These are phyloP conservation scores for Lota lota DNA, from an alignment of 2,113 vertebrate genomes.

Conservation along the genomic window DNA sequence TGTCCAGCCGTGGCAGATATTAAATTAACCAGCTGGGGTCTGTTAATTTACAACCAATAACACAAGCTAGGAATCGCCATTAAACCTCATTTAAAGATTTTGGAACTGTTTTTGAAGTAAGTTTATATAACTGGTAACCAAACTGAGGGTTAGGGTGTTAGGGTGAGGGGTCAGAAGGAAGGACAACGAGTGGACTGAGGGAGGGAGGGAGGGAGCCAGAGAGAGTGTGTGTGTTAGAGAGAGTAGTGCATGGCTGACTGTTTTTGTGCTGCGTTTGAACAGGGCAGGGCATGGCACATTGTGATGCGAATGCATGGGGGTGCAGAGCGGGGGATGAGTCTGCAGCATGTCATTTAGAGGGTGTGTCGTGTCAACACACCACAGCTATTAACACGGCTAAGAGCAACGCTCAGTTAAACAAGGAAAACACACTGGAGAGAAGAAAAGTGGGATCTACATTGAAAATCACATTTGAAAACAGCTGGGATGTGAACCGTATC, in stretches of 20 bases:
- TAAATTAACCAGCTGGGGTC: no score
- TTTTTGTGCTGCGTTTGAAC: conserved; percentile 66
- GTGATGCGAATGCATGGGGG: conserved; percentile 64
- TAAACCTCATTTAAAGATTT: no score
- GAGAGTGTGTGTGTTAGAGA: conserved; percentile 2
- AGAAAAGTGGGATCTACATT: no score
- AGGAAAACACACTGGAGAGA: no score
- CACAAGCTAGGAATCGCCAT: no score
- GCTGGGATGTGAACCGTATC: no score
- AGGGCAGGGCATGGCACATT: conserved; percentile 64
- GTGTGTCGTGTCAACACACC: conserved; percentile 41
- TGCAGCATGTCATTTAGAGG: conserved; percentile 42
- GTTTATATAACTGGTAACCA: background rate
- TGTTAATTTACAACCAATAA: no score
- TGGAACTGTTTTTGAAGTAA: no score
- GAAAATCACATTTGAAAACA: no score
- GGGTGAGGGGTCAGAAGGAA: conserved; percentile 7
- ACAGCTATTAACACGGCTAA: conserved; percentile 5
- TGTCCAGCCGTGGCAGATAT: background rate
- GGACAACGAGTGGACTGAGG: background rate
- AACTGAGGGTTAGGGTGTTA: background rate
- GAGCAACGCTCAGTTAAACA: background rate
- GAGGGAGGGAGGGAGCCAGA: conserved; percentile 7
- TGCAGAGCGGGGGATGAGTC: conserved; percentile 44
- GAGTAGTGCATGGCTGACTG: conserved; percentile 57